Evolutionary conservation across 2,797 vertebrate genomes (phyloP), one percentile per base, ranked within the genome.

Genomic region (Lacerta viridis): DNA sequence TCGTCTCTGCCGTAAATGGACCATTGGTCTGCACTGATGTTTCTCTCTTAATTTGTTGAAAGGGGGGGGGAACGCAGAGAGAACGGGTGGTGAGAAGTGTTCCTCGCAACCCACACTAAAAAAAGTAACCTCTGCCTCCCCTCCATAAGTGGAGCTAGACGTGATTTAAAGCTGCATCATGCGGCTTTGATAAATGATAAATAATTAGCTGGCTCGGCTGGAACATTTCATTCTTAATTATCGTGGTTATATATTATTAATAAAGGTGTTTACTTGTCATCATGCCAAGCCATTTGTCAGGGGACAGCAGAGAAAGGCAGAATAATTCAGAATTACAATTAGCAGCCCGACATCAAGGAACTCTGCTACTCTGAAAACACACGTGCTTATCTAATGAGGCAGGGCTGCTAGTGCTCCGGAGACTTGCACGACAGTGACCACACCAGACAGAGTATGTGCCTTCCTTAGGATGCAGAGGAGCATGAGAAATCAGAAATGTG

Each of bases 151-250:
- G 61, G n/a, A 72, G 64, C 36, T 41, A 80, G 68, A 79, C 33
- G 39, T 43, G 66, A 84, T 88, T 84, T 84, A 41, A 72, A 72
- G 36, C 72, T 76, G 84, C 23, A 72, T 64, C 78, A 72, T 5
- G 8, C 9, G 20, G n/a, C 36, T 80, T 78, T 88, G 82, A 88
- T 80, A 59, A 72, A 88, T 84, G 76, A 69, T 80, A 88, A 84
- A 84, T 72, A 84, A 88, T 88, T 84, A 88, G 66, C 66, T 79
- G 83, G 75, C 50, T 79, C 11, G 13, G 76, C 76, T 88, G 76
- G 82, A 88, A 80, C 69, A 84, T 72, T 79, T 80, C 68, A 84
- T 84, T 88, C 64, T 84, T 88, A 84, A 88, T 88, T 84, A 88
- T 88, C 87, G 36, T 13, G 17, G 59, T 50, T 79, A 84, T 79